Percentiles rank a stretch among this genome's conserved stretches.
phyloP scores from a whole-genome alignment of 2,113 vertebrate genomes.

The Pluvianellus socialis region DNA sequence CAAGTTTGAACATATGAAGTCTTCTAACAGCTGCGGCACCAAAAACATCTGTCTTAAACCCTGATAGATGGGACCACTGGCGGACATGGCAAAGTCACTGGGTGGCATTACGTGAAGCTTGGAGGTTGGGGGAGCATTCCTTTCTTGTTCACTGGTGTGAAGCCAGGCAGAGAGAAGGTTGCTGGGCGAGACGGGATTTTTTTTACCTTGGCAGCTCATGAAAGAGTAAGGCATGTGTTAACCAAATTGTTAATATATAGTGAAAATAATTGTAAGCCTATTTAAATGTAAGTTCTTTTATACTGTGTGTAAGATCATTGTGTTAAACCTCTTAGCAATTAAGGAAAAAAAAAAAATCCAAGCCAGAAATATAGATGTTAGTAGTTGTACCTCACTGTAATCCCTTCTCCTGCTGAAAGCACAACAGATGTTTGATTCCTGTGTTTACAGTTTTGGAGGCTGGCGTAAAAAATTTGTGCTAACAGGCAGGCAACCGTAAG shows the following conservation, averaged over 20 bases:
- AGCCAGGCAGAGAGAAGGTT: slow-evolving; percentile 1
- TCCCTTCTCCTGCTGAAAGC: not conserved
- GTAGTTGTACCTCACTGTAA: not conserved
- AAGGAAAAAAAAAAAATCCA: not conserved
- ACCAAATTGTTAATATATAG: slow-evolving; percentile 14
- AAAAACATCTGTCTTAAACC: not conserved
- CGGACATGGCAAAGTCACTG: not conserved
- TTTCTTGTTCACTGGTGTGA: not conserved
- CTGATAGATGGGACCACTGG: not conserved
- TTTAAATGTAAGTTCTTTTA: slow-evolving; percentile 16
- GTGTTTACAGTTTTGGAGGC: slow-evolving; percentile 27
- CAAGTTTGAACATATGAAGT: not conserved
- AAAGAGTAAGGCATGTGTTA: slow-evolving; percentile 23
- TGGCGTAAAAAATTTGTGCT: slow-evolving; percentile 1
- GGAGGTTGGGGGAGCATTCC: not conserved
- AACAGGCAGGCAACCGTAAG: not conserved
- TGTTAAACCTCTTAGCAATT: slow-evolving; percentile 3
- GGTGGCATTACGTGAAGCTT: not conserved
- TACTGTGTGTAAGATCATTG: not conserved
- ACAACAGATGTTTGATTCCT: slow-evolving; percentile 31
- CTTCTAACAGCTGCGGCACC: not conserved
- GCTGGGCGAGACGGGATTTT: not conserved
- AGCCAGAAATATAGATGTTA: not conserved
- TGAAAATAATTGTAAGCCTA: slow-evolving; percentile 30
- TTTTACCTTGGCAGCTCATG: slow-evolving; percentile 27